phyloP scores from a whole-genome alignment of 2,113 vertebrate species.

The Corythoichthys haematopterus region DNA sequence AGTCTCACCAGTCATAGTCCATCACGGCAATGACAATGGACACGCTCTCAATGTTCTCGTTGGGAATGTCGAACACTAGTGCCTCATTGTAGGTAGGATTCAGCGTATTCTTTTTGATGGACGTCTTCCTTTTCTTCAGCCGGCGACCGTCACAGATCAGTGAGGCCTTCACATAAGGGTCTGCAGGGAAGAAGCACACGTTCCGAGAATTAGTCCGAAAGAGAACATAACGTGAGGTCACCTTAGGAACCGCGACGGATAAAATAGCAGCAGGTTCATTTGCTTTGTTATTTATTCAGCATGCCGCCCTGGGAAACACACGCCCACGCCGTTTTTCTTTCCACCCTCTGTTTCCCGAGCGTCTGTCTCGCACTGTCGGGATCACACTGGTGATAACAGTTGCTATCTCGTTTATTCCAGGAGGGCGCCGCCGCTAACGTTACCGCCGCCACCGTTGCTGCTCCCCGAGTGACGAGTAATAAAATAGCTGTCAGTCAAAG shows the following conservation, averaged over 20 bases:
- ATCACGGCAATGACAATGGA: constrained; percentile 86
- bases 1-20: constrained; percentile 88
- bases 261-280: constrained; percentile 46
- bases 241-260: constrained; percentile 47
- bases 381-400: constrained; percentile 26
- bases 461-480: background rate
- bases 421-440: background rate
- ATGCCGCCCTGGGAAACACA: constrained; percentile 19
- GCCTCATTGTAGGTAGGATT: constrained; percentile 93
- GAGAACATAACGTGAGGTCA: constrained; percentile 51
- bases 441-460: background rate
- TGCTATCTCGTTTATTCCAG: constrained; percentile 31
- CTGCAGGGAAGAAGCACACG: constrained; percentile 50
- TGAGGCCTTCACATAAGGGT: constrained; percentile 91
- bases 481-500: background rate
- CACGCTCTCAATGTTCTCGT: constrained; percentile 86
- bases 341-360: constrained; percentile 2
- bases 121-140: constrained; percentile 91
- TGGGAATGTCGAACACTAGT: constrained; percentile 88
- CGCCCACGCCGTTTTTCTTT: constrained; percentile 7
- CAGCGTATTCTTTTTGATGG: constrained; percentile 92
- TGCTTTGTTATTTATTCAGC: constrained; percentile 41
- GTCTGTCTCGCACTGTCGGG: constrained; percentile 3
- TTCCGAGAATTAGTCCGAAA: constrained; percentile 11
- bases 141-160: constrained; percentile 86